phyloP scores from a whole-genome alignment of 64 coral and sea anemone genomes.

The Montipora capricornis region DNA sequence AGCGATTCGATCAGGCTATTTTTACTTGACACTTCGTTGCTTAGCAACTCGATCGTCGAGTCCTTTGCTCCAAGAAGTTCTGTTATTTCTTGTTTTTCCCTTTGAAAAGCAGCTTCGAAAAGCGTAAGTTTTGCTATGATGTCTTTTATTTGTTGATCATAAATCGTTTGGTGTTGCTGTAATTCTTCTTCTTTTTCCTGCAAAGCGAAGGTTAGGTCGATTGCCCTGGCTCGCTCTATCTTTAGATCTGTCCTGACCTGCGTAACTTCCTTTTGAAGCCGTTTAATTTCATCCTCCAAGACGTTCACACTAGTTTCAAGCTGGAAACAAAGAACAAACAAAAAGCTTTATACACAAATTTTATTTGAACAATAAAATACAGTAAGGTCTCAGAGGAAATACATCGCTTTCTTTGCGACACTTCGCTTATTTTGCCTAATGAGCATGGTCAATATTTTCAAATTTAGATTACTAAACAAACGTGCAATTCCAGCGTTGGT shows the following conservation, averaged over 20 bases:
- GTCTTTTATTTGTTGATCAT: slow-evolving; percentile 63
- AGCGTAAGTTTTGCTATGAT: slow-evolving; percentile 43
- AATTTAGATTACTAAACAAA: too few relatives aligned
- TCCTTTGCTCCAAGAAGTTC: slow-evolving; percentile 29
- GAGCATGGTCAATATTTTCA: too few relatives aligned
- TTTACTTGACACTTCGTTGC: slow-evolving; percentile 11
- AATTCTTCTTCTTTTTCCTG: slow-evolving; percentile 50
- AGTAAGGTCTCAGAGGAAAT: too few relatives aligned
- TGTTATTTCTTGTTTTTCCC: slow-evolving; percentile 64
- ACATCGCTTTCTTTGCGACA: too few relatives aligned
- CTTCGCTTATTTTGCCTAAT: too few relatives aligned
- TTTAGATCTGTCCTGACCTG: slow-evolving; percentile 57
- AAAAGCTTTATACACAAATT: background rate
- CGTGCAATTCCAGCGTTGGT: too few relatives aligned
- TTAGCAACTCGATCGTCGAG: slow-evolving; percentile 27
- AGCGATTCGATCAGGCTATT: slow-evolving; percentile 31
- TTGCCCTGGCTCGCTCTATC: slow-evolving; percentile 23
- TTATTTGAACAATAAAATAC: too few relatives aligned
- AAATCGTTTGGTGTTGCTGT: background rate
- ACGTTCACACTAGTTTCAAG: slow-evolving; percentile 33
- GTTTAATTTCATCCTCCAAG: slow-evolving; percentile 50
- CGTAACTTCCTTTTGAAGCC: slow-evolving; percentile 48
- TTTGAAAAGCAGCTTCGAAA: slow-evolving; percentile 51
- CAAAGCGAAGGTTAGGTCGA: slow-evolving; percentile 58
- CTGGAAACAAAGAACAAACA: slow-evolving; percentile 34